Percentiles rank a stretch among this genome's conserved stretches.
Evolutionary conservation across 2,888 invertebrate species (phyloP).

Genomic region (Ctena decussata): DNA sequence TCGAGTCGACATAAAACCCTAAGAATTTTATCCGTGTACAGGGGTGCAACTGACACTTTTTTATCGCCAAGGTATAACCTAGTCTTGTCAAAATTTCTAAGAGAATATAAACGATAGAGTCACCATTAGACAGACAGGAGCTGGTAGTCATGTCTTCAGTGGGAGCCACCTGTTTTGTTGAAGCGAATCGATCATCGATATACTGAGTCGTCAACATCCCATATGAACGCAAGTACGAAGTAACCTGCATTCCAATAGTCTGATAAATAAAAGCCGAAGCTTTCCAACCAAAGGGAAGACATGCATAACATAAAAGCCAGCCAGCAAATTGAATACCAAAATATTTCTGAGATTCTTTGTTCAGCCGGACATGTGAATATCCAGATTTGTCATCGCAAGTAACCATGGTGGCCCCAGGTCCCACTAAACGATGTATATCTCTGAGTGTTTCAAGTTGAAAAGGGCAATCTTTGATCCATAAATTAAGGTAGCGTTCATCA

Average conservation of each 20-base stretch:
- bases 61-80: slow-evolving; percentile 32
- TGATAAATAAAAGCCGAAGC: slow-evolving; percentile 36
- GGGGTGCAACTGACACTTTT: slow-evolving; percentile 29
- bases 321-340: slow-evolving; percentile 48
- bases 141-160: no score
- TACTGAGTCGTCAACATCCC: slow-evolving; percentile 10
- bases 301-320: slow-evolving; percentile 26
- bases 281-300: slow-evolving; percentile 48
- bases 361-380: slow-evolving; percentile 39
- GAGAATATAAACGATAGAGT: slow-evolving; percentile 18
- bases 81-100: slow-evolving; percentile 39
- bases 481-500: slow-evolving; percentile 47
- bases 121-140: background rate
- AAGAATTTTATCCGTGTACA: slow-evolving; percentile 20
- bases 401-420: slow-evolving; percentile 16
- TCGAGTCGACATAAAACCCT: slow-evolving; percentile 31
- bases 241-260: background rate
- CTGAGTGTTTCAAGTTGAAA: slow-evolving; percentile 43
- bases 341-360: slow-evolving; percentile 15
- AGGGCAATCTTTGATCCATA: slow-evolving; percentile 38
- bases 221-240: background rate
- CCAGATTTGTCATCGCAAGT: slow-evolving; percentile 47
- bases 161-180: no score
- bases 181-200: slow-evolving; percentile 34
- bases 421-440: slow-evolving; percentile 31